Conservation (phyloP, 2,888 invertebrate species). For the Elysia crispata region DNA sequence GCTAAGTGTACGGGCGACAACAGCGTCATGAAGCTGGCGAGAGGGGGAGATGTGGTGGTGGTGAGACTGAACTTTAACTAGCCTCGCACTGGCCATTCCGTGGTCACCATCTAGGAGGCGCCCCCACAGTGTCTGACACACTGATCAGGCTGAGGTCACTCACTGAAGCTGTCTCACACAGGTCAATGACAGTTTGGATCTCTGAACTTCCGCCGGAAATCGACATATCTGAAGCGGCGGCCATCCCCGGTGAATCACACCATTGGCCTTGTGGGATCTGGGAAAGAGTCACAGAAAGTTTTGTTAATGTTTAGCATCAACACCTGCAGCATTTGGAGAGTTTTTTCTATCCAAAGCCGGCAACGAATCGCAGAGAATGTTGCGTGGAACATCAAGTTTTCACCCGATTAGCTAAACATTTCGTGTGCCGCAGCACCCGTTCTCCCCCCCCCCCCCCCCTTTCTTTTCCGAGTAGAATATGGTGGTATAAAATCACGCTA, state of each 20-base stretch:
- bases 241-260: background rate
- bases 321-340: too few relatives aligned
- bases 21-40: background rate
- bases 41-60: background rate
- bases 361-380: too few relatives aligned
- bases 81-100: conserved; percentile 39
- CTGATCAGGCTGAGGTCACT: background rate
- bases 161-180: background rate
- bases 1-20: background rate
- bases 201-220: background rate
- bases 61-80: conserved; percentile 30
- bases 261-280: too few relatives aligned
- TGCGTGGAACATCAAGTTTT: too few relatives aligned
- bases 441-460: too few relatives aligned
- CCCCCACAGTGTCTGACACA: conserved; percentile 5
- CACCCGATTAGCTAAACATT: too few relatives aligned
- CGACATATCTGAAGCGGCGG: background rate
- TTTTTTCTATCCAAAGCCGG: too few relatives aligned
- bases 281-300: too few relatives aligned
- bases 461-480: too few relatives aligned
- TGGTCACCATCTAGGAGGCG: conserved; percentile 41
- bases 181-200: background rate
- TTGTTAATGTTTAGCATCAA: too few relatives aligned
- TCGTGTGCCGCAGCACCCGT: too few relatives aligned
- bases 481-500: too few relatives aligned